Conservation (phyloP, 1,140 invertebrate genomes). For the Lepidurus couesii region DNA sequence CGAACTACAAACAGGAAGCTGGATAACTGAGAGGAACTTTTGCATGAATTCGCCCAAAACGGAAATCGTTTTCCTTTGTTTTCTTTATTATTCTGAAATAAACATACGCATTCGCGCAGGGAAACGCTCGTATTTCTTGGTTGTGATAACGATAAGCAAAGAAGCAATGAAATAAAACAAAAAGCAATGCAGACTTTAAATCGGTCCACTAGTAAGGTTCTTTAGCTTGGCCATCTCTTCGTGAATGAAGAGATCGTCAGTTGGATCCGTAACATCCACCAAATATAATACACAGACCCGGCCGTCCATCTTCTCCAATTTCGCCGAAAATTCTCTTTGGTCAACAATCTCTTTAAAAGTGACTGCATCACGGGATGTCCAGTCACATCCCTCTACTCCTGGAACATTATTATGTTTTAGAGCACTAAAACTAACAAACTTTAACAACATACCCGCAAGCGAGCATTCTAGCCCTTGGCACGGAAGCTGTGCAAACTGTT, state of each 20-base stretch:
- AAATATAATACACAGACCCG: neutral
- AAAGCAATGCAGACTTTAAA: neutral
- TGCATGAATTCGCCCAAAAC: neutral
- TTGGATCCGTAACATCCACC: neutral
- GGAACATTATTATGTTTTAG: neutral
- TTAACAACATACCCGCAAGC: neutral
- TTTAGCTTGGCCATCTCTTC: neutral
- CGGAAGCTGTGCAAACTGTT: constrained; percentile 6
- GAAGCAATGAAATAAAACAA: neutral
- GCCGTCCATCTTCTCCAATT: neutral
- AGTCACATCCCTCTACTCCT: neutral
- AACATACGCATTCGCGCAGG: neutral
- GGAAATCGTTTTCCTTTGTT: neutral
- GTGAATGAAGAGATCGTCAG: neutral
- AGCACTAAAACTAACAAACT: too few relatives aligned
- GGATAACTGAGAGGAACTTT: neutral
- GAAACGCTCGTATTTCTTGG: neutral
- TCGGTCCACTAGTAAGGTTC: neutral
- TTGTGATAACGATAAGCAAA: neutral
- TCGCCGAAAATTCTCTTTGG: neutral
- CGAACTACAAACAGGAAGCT: neutral
- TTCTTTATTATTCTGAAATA: constrained; percentile 20
- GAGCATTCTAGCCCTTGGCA: neutral
- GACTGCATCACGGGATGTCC: neutral
- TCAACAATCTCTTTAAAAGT: neutral